Evolutionary conservation across 1,140 invertebrate species (phyloP).

Genomic region (Meloidogyne exigua): DNA sequence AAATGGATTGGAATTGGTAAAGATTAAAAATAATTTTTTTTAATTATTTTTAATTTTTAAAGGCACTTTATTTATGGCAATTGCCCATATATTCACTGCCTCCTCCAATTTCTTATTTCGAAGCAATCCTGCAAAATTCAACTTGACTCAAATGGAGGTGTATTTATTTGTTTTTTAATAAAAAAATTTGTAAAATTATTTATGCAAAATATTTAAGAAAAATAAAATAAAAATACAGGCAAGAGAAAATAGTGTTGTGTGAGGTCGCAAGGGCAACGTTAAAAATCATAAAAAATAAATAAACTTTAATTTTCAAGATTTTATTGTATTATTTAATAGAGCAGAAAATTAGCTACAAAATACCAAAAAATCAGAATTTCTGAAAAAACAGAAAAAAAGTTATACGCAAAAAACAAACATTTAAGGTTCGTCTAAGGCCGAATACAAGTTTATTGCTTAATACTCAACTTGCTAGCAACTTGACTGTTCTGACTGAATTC

Average conservation of each 20-base stretch:
- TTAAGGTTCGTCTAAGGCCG: constrained; percentile 32
- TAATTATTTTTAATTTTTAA: background rate
- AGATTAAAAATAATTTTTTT: background rate
- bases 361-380: too few species aligned
- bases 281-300: too few species aligned
- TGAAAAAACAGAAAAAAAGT: too few species aligned
- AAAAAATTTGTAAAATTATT: constrained; percentile 11
- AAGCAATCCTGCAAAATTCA: constrained; percentile 42
- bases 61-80: constrained; percentile 56
- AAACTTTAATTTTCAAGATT: too few species aligned
- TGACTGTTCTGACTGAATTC: constrained; percentile 38
- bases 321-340: too few species aligned
- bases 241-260: too few species aligned
- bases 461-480: constrained; percentile 20
- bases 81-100: constrained; percentile 53
- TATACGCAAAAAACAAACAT: background rate
- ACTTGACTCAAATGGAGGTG: constrained; percentile 54
- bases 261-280: too few species aligned
- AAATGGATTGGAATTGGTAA: constrained; percentile 57
- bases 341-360: too few species aligned
- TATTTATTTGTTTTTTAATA: background rate
- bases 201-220: too few species aligned
- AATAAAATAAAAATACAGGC: too few species aligned
- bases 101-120: constrained; percentile 55
- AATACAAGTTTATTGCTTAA: constrained; percentile 25